phyloP scores from a whole-genome alignment of 2,888 invertebrate genomes.

The Drosophila tanythrix region DNA sequence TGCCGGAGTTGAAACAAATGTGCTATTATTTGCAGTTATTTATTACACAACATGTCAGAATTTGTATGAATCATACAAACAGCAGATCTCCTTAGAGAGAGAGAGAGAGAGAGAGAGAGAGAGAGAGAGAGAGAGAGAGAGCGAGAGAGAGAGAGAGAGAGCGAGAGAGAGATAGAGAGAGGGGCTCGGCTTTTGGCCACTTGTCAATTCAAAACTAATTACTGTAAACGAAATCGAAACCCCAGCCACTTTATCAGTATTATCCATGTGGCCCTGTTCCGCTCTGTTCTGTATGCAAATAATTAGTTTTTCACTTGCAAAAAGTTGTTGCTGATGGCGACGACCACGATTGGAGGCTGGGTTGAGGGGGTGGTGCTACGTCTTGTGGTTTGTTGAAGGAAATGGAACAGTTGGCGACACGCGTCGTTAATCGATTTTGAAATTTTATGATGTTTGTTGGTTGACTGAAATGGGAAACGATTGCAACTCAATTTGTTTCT shows the following conservation, averaged over 20 bases:
- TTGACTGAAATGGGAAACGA: slow-evolving; percentile 35
- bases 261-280: slow-evolving; percentile 44
- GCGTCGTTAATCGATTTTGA: slow-evolving; percentile 55
- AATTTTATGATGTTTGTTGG: slow-evolving; percentile 44
- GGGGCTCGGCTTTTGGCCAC: slow-evolving; percentile 29
- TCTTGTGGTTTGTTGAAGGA: slow-evolving; percentile 4
- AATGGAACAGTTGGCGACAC: slow-evolving; percentile 54
- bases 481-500: slow-evolving; percentile 16
- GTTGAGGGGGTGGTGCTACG: background rate
- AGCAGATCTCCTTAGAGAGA: background rate
- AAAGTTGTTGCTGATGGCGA: slow-evolving; percentile 16
- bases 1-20: background rate
- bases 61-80: background rate
- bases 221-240: slow-evolving; percentile 49
- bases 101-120: background rate
- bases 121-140: background rate
- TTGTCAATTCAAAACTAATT: slow-evolving; percentile 30
- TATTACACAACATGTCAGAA: background rate
- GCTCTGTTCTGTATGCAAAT: slow-evolving; percentile 35
- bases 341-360: background rate
- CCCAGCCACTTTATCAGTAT: slow-evolving; percentile 49
- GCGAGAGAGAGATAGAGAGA: background rate
- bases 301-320: slow-evolving; percentile 55
- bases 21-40: background rate
- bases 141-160: no score